Evolutionary conservation across 2,113 vertebrate genomes (phyloP), one percentile per base, ranked within the genome.

Genomic region (Geococcyx californianus): DNA sequence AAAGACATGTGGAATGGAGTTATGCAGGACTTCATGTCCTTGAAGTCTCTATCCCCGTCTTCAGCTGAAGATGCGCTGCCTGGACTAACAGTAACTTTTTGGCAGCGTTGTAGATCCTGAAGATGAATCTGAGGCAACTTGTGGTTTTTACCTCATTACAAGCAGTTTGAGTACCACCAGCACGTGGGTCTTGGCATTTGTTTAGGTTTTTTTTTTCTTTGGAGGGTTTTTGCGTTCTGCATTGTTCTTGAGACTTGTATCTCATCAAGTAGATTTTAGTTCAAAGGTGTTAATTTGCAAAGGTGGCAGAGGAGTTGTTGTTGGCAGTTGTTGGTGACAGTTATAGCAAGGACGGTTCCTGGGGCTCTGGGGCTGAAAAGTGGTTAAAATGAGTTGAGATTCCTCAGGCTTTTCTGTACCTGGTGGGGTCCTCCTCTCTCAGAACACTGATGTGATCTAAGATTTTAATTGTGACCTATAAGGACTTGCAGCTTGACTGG

Each of bases 171-270:
- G 10, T 34, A 29, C 26, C 23, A 14, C 11, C 40, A 51, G 33
- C 4, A 25, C 44, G 9, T 33, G 19, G 38, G 21, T 15, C 17
- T 10, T 21, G 58, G 45, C 5, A 13, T 4, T 3, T 13, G 5
- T 5, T 3, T 15, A 4, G 3, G n/a, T n/a, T 16, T 21, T 5
- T 8, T 15, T 10, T 17, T 8, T 3, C 28, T 44, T 18, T 10
- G 33, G 20, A 47, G 40, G 63, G 1, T 15, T 59, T 33, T 12
- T 49, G 7, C 25, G 29, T 33, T n/a, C 3, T n/a, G 51, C 13
- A 0, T 18, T 13, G 16, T 8, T n/a, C 13, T 12, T 9, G 34
- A 56, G 63, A 1, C 9, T 9, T 1, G 16, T 33, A 28, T n/a
- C 1, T 2, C 38, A 14, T 3, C 7, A 3, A 25, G 31, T 24